Evolutionary conservation across 1,140 invertebrate genomes (phyloP).

Genomic region (Drosophila quadrilineata): DNA sequence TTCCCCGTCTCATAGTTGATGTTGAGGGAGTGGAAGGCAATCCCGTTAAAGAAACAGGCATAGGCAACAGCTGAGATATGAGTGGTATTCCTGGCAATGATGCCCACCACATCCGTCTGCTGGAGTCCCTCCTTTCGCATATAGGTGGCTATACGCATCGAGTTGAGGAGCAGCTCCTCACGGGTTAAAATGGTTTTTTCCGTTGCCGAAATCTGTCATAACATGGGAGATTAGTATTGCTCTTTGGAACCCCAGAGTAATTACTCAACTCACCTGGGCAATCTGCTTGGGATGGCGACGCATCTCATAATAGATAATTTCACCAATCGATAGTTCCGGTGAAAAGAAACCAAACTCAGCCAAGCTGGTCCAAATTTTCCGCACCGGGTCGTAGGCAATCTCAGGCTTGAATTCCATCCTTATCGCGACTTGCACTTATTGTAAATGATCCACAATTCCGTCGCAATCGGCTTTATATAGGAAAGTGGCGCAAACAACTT

Average conservation of each 20-base stretch:
- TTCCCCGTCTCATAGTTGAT: constrained; percentile 12
- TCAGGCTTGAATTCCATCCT: constrained; percentile 15
- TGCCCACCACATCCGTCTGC: constrained; percentile 29
- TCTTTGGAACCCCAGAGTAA: neutral
- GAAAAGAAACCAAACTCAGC: constrained; percentile 12
- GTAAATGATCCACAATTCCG: neutral
- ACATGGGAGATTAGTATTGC: neutral
- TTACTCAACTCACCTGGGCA: constrained; percentile 19
- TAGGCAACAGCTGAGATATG: constrained; percentile 31
- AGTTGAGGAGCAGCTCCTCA: constrained; percentile 20
- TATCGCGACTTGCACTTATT: neutral
- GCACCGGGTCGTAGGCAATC: constrained; percentile 15
- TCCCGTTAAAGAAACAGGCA: constrained; percentile 37
- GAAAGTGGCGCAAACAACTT: too few relatives aligned
- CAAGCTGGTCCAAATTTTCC: constrained; percentile 27
- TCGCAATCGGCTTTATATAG: constrained; percentile 3
- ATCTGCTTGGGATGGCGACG: constrained; percentile 27
- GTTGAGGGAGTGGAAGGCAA: constrained; percentile 16
- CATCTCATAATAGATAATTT: constrained; percentile 42
- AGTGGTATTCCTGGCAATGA: constrained; percentile 29
- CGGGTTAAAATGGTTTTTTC: constrained; percentile 28
- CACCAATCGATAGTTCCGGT: constrained; percentile 23
- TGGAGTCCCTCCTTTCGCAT: neutral
- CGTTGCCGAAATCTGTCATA: constrained; percentile 32
- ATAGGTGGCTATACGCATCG: constrained; percentile 20